These are phyloP conservation scores for Xestia xanthographa DNA, from an alignment of 2,888 invertebrate species.

Conservation along the genomic window DNA sequence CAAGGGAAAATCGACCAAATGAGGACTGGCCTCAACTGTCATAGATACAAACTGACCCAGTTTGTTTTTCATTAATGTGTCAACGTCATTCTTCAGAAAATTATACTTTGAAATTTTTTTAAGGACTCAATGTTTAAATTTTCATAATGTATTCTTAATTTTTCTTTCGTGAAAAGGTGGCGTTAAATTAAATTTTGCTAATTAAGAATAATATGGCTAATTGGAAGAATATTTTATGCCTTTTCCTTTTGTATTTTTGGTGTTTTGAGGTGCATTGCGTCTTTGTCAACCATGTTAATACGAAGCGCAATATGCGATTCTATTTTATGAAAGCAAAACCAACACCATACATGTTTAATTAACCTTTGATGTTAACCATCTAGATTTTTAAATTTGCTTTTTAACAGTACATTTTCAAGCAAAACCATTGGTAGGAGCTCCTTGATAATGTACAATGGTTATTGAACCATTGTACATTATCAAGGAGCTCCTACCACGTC, in stretches of 20 bases:
- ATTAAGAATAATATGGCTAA: slow-evolving; percentile 42
- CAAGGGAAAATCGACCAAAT: slow-evolving; percentile 56
- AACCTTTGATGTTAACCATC: neutral
- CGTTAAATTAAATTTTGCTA: slow-evolving; percentile 21
- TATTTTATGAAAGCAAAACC: neutral
- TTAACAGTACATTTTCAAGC: neutral
- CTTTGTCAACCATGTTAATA: neutral
- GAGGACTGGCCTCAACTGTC: slow-evolving; percentile 56
- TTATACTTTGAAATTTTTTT: slow-evolving; percentile 55
- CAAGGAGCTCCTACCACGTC: slow-evolving; percentile 17
- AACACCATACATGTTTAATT: neutral
- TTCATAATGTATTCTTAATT: slow-evolving; percentile 41
- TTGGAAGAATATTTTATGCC: slow-evolving; percentile 21
- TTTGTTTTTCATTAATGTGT: slow-evolving; percentile 65
- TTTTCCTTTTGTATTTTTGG: neutral
- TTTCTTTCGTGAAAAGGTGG: slow-evolving; percentile 21
- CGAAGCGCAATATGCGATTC: neutral
- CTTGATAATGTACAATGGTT: too few species aligned
- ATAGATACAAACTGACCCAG: slow-evolving; percentile 62
- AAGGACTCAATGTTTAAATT: slow-evolving; percentile 40
- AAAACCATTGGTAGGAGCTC: too few species aligned
- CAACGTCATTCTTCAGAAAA: slow-evolving; percentile 56
- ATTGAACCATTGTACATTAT: neutral
- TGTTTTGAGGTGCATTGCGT: neutral
- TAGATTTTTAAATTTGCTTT: neutral